A percentile compares a stretch with the other conserved stretches of the same genome.
Conservation (phyloP, 1,140 invertebrate species). For the Ips nitidus region DNA sequence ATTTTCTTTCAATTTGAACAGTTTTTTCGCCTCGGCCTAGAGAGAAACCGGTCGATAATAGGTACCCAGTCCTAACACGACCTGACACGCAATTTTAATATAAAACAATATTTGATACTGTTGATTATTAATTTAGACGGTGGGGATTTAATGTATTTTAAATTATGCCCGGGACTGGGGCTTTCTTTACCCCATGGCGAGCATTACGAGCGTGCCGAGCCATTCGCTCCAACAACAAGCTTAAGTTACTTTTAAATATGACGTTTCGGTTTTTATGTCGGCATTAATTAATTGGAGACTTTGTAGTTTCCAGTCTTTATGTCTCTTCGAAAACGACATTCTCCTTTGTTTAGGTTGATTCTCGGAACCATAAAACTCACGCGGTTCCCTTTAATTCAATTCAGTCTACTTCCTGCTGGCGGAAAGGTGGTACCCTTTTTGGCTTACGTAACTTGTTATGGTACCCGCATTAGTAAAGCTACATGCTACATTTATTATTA, state of each 20-base stretch:
- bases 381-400: too few species aligned
- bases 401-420: too few species aligned
- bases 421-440: too few species aligned
- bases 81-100: conserved; percentile 18
- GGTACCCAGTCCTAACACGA: neutral
- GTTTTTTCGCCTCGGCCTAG: neutral
- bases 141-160: conserved; percentile 22
- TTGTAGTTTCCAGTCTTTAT: neutral
- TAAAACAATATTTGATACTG: conserved; percentile 13
- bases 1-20: neutral
- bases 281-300: conserved; percentile 18
- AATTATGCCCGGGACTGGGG: conserved; percentile 5
- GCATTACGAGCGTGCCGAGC: conserved; percentile 21
- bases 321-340: neutral
- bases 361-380: too few species aligned
- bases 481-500: too few species aligned
- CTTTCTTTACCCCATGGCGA: conserved; percentile 18
- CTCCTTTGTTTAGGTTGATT: too few species aligned
- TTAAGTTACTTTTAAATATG: conserved; percentile 25
- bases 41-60: neutral
- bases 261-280: conserved; percentile 16
- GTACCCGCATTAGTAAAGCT: too few species aligned
- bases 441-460: too few species aligned
- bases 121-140: conserved; percentile 21
- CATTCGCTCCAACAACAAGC: conserved; percentile 18